Evolutionary conservation across 2,888 invertebrate species (phyloP), one percentile per base, ranked within the genome.

Genomic region (Philhelius pedissequus): DNA sequence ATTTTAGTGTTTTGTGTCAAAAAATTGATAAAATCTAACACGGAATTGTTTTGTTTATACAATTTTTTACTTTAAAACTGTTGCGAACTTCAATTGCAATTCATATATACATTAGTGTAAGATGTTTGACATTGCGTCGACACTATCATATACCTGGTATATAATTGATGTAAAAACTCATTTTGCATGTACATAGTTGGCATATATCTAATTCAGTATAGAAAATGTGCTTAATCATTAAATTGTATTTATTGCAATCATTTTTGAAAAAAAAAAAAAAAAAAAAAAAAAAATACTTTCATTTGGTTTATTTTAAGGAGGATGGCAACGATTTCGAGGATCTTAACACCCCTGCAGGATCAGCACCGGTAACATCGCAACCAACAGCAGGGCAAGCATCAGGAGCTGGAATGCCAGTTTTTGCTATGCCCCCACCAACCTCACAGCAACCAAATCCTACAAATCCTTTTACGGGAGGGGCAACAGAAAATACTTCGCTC

Each of bases 401-500:
- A 20, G 87, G 88, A 13, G 88, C 88, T 74, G 88, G 89, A n/a
- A 91, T 90, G 87, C 89, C 91, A 5, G 90, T 88, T 2, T 91
- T 89, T 71, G 91, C 92, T 68, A 91, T 91, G 91, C 91, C 91
- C 52, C 89, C 89, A 27, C 87, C 88, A 83, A 88, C 90, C 71
- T 64, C 83, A 50, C 84, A 81, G 68, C 88, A 89, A 66, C 88
- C 89, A 58, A 90, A 90, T 78, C 91, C 91, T 52, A 91, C 90
- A 32, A 92, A 92, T 89, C 92, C 92, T 15, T 92, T 92, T 82
- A 91, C 91, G 11, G 89, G 91, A 4, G 90, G 86, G 48, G 89
- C 91, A 54, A 92, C 90, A 52, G 92, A 92, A 88, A 90, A 89
- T 80, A 92, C 92, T 74, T 91, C 91, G 86, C 89, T 92, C 86